Conservation (phyloP, 2,113 vertebrate genomes). For the Pterocles burchelli region DNA sequence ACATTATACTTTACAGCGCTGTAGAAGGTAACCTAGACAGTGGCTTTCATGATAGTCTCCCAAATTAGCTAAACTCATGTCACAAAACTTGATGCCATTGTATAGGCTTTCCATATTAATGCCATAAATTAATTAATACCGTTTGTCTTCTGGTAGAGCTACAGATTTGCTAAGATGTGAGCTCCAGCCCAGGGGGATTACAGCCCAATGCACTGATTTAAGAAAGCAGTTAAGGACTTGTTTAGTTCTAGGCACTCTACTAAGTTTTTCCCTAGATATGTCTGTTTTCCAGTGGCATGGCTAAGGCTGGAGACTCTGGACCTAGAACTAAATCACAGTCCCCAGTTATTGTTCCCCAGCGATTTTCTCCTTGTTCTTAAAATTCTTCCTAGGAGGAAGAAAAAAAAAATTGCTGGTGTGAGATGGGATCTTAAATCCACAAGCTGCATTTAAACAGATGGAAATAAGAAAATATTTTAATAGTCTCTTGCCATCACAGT, state of each 20-base stretch:
- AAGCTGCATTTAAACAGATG: neutral
- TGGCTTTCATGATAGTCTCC: neutral
- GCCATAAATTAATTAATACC: neutral
- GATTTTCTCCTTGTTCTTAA: neutral
- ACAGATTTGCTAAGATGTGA: neutral
- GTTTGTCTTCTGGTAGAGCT: neutral
- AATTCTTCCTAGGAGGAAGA: neutral
- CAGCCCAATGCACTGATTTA: neutral
- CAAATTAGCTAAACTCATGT: neutral
- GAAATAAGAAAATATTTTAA: neutral
- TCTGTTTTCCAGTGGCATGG: neutral
- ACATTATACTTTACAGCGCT: neutral
- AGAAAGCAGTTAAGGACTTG: neutral
- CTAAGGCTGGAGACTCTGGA: neutral
- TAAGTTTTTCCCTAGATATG: neutral
- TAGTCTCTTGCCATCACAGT: neutral
- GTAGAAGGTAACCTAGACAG: neutral
- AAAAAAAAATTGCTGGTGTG: neutral
- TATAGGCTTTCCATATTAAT: neutral
- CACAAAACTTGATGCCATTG: neutral
- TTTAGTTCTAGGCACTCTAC: neutral
- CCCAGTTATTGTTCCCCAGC: neutral
- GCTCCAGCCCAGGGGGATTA: neutral
- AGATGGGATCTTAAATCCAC: neutral
- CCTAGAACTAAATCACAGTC: neutral